phyloP scores from a whole-genome alignment of 2,797 vertebrate genomes.

The Trichosurus vulpecula region DNA sequence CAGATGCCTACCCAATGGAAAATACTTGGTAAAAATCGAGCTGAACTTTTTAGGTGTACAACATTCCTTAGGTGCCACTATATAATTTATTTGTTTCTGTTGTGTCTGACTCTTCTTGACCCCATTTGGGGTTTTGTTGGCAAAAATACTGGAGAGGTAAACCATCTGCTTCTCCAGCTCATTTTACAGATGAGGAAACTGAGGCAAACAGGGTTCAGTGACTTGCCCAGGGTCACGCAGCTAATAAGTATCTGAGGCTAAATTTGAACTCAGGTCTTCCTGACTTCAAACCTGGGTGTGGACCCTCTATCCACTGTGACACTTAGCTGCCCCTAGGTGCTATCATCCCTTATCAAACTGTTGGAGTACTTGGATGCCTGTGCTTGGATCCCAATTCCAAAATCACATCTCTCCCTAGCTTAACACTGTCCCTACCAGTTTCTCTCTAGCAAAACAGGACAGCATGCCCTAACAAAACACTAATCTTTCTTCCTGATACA shows the following conservation, averaged over 20 bases:
- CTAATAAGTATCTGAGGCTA: not conserved
- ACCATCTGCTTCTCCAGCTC: not conserved
- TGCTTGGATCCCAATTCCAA: no score
- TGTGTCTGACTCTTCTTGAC: not conserved
- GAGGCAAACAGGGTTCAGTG: not conserved
- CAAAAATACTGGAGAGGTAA: not conserved
- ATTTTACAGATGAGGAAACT: not conserved
- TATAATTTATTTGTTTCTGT: not conserved
- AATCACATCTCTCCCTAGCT: no score
- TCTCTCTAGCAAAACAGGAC: no score
- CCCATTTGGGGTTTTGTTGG: not conserved
- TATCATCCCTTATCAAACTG: not conserved
- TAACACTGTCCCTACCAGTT: no score
- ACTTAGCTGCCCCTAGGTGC: not conserved
- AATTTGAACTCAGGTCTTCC: not conserved
- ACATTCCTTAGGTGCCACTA: not conserved
- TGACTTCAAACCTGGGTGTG: not conserved
- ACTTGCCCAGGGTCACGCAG: not conserved
- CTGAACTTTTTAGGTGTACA: not conserved
- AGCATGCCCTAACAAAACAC: no score
- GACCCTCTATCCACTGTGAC: not conserved
- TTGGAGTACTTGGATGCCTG: no score
- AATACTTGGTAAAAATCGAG: not conserved
- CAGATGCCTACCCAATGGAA: not conserved
- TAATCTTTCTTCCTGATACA: no score